Conservation (phyloP, 2,113 vertebrate species). For the Acanthochromis polyacanthus region DNA sequence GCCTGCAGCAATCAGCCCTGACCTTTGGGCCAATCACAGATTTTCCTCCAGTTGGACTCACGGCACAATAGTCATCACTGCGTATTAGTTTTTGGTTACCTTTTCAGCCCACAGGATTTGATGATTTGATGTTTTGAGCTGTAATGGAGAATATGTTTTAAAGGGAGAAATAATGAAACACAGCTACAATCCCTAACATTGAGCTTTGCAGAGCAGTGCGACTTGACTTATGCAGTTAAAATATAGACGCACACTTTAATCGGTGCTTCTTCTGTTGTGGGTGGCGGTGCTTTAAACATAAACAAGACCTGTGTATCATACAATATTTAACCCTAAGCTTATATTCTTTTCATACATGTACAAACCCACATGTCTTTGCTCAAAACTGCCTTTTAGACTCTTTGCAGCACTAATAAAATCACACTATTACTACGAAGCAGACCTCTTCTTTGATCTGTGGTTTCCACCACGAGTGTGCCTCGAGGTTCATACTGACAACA, state of each 20-base stretch:
- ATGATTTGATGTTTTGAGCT: slow-evolving; percentile 8
- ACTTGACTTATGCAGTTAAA: no score
- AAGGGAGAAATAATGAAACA: slow-evolving; percentile 17
- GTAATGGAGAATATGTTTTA: background rate
- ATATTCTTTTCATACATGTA: background rate
- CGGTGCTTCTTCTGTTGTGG: background rate
- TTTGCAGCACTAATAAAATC: slow-evolving; percentile 45
- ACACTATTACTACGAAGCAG: slow-evolving; percentile 2
- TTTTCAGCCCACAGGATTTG: slow-evolving; percentile 31
- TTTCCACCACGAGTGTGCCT: slow-evolving; percentile 59
- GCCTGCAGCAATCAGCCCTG: slow-evolving; percentile 57
- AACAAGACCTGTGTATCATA: background rate
- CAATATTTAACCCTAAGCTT: background rate
- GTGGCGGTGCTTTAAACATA: background rate
- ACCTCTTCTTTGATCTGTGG: slow-evolving; percentile 55
- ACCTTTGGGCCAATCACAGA: slow-evolving; percentile 60
- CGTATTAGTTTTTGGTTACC: slow-evolving; percentile 40
- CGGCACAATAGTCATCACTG: background rate
- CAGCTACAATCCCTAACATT: background rate
- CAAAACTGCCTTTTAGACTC: slow-evolving; percentile 36
- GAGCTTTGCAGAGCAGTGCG: background rate
- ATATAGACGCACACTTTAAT: no score
- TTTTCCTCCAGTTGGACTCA: slow-evolving; percentile 9
- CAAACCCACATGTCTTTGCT: slow-evolving; percentile 14
- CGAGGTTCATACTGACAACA: slow-evolving; percentile 40